These are phyloP conservation scores for Lepidotrigona ventralis DNA, from an alignment of 1,140 invertebrate species.

Conservation along the genomic window DNA sequence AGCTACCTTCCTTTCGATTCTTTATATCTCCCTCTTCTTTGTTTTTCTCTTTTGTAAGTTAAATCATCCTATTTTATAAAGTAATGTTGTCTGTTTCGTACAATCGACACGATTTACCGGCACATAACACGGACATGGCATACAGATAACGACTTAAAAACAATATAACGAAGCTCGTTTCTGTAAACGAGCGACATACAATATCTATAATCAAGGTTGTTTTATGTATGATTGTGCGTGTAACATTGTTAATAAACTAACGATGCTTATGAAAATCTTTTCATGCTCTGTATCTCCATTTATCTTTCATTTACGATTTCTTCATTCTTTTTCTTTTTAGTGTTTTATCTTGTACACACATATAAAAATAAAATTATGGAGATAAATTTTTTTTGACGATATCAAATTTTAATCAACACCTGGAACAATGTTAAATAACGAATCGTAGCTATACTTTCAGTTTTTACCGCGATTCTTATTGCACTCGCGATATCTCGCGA, in stretches of 20 bases:
- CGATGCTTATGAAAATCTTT: slow-evolving; percentile 75
- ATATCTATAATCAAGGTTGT: slow-evolving; percentile 76
- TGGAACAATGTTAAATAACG: neutral
- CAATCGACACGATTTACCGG: slow-evolving; percentile 41
- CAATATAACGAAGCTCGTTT: slow-evolving; percentile 68
- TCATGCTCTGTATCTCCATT: neutral
- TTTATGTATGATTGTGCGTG: slow-evolving; percentile 79
- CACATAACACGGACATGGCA: slow-evolving; percentile 72
- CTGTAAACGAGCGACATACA: slow-evolving; percentile 66
- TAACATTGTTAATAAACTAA: slow-evolving; percentile 79
- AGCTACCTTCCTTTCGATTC: neutral
- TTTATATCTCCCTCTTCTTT: neutral
- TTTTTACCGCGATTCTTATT: neutral
- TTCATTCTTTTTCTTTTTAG: neutral
- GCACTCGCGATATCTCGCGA: no score
- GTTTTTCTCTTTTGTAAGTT: slow-evolving; percentile 29
- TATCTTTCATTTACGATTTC: neutral
- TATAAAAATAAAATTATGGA: neutral
- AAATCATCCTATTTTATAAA: slow-evolving; percentile 39
- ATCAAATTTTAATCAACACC: neutral
- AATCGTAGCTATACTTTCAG: neutral
- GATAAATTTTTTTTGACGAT: neutral
- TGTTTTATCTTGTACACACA: neutral
- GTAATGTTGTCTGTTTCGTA: slow-evolving; percentile 34
- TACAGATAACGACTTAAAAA: slow-evolving; percentile 78